These are phyloP conservation scores for Standfussiana lucernea DNA, from an alignment of 2,888 invertebrate genomes.

Conservation along the genomic window DNA sequence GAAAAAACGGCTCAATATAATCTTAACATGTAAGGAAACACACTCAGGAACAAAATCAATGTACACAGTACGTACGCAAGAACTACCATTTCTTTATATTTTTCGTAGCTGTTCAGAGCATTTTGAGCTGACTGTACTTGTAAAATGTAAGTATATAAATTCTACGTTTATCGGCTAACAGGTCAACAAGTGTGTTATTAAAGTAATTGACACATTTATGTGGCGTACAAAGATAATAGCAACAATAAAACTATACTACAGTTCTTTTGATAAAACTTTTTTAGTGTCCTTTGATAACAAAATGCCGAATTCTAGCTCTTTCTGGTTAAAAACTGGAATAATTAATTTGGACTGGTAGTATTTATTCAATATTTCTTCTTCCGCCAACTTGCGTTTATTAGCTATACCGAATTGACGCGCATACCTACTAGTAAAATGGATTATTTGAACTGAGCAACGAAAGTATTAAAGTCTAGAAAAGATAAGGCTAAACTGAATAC, in stretches of 20 bases:
- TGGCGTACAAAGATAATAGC: conserved; percentile 35
- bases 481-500: neutral
- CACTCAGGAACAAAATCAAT: neutral
- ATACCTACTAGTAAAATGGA: too few relatives aligned
- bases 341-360: neutral
- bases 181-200: conserved; percentile 25
- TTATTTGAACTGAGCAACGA: too few relatives aligned
- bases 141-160: conserved; percentile 6
- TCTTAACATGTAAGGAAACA: neutral
- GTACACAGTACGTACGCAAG: neutral
- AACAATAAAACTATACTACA: conserved; percentile 40
- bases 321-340: conserved; percentile 22
- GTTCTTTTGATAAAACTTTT: conserved; percentile 19
- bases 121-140: neutral
- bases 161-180: conserved; percentile 18
- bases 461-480: neutral
- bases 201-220: conserved; percentile 36
- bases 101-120: neutral
- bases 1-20: neutral
- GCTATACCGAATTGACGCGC: too few relatives aligned
- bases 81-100: neutral
- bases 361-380: neutral
- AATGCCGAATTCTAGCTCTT: neutral
- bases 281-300: conserved; percentile 4
- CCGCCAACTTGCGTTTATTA: neutral